Evolutionary conservation across 2,113 vertebrate species (phyloP), one percentile per base, ranked within the genome.

Genomic region (Syngnathus scovelli): DNA sequence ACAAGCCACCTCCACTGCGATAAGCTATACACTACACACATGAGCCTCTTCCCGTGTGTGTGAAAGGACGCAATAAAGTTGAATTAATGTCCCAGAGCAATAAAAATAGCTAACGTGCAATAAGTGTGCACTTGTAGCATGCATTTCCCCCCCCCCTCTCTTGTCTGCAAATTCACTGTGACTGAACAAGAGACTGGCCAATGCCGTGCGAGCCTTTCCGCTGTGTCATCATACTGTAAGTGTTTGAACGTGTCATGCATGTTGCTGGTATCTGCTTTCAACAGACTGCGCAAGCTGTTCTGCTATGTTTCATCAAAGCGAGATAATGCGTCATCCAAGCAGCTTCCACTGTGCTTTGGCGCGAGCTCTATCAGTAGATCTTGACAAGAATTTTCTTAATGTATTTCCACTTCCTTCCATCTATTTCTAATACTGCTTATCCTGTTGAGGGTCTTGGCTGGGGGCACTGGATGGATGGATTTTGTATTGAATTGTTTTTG

Each of bases 261-360:
- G 66, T 81, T 86, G 52, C 70, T 79, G 48, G 74, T 85, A 88
- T 84, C 86, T 80, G 77, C 79, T 68, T 69, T 70, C 64, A 72
- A 16, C 86, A 85, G 67, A 86, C 69, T 74, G 61, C 66, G 56
- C 66, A 56, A 70, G 72, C 67, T 75, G 61, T 64, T 69, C 71
- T 70, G 72, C 60, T 72, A 51, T 61, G 70, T 78, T 68, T 64
- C 48, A 67, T 63, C 18, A 16, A 1, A 41, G 55, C 19, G 49
- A 82, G 83, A 84, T 82, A 82, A 87, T 71, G 48, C n/a, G 33
- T 41, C 51, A 46, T 33, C 52, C 36, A 9, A 77, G 41, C 19
- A 38, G 67, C 75, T 77, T 76, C 79, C 55, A 79, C 70, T 59
- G 36, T 64, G 66, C 67, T 75, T 77, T 21, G 27, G 43, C 36